phyloP scores from a whole-genome alignment of 2,113 vertebrate species.

The Trachemys scripta region DNA sequence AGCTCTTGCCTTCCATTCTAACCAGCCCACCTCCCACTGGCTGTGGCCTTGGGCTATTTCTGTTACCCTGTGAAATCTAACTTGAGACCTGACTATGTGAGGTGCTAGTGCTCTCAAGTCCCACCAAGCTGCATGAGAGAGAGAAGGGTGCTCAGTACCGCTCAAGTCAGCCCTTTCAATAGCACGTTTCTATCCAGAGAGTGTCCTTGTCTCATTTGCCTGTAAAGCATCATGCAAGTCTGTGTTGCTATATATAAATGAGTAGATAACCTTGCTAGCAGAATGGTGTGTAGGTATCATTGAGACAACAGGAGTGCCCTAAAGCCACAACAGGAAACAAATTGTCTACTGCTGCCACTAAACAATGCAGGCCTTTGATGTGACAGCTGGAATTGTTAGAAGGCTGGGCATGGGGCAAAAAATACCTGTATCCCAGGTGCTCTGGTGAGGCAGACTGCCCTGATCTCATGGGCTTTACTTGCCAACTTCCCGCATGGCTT shows the following conservation, averaged over 20 bases:
- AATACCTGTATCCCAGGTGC: not conserved
- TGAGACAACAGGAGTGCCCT: not conserved
- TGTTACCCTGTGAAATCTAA: not conserved
- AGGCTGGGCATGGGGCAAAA: fast-evolving
- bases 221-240: not conserved
- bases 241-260: not conserved
- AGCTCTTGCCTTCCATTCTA: not conserved
- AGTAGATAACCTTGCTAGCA: not conserved
- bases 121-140: not conserved
- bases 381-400: not conserved
- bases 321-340: not conserved
- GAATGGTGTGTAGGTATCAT: not conserved
- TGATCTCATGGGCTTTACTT: not conserved
- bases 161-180: not conserved
- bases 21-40: not conserved
- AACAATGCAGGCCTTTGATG: not conserved
- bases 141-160: not conserved
- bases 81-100: not conserved
- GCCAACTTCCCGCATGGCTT: not conserved
- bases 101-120: not conserved
- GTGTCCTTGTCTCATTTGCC: not conserved
- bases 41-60: not conserved
- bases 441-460: not conserved
- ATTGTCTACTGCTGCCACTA: not conserved
- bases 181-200: not conserved